Evolutionary conservation across 2,888 invertebrate genomes (phyloP).

Genomic region (Nephrotoma guestfalica): DNA sequence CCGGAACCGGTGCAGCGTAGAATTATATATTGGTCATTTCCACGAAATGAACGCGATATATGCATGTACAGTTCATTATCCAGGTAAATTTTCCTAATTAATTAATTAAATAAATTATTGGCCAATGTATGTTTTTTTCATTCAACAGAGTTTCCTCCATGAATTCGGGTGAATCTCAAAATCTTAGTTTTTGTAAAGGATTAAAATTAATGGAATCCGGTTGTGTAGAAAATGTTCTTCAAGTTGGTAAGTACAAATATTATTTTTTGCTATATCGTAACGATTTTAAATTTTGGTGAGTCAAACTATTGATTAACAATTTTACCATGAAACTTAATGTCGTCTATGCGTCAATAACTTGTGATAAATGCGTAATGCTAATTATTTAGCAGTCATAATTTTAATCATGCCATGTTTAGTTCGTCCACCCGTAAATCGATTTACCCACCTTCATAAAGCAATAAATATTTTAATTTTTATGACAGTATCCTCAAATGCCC

Average conservation of each 20-base stretch:
- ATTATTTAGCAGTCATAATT: no score
- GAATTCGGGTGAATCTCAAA: conserved; percentile 50
- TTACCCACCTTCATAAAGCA: no score
- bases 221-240: conserved; percentile 71
- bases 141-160: conserved; percentile 32
- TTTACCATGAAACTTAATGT: no score
- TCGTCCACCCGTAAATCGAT: no score
- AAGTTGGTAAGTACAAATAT: conserved; percentile 62
- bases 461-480: no score
- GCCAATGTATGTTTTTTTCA: neutral
- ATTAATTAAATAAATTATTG: neutral
- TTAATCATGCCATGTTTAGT: no score
- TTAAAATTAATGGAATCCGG: conserved; percentile 68
- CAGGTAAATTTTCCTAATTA: conserved; percentile 16
- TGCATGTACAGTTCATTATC: conserved; percentile 78
- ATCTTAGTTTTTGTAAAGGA: conserved; percentile 75
- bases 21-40: conserved; percentile 82
- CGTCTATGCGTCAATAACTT: no score
- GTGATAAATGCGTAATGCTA: no score
- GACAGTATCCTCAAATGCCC: no score
- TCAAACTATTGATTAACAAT: no score
- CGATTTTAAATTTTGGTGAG: neutral
- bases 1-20: conserved; percentile 78
- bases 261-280: conserved; percentile 19
- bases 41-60: conserved; percentile 73